phyloP scores from a whole-genome alignment of 2,113 vertebrate genomes.

The Seriola rivoliana region DNA sequence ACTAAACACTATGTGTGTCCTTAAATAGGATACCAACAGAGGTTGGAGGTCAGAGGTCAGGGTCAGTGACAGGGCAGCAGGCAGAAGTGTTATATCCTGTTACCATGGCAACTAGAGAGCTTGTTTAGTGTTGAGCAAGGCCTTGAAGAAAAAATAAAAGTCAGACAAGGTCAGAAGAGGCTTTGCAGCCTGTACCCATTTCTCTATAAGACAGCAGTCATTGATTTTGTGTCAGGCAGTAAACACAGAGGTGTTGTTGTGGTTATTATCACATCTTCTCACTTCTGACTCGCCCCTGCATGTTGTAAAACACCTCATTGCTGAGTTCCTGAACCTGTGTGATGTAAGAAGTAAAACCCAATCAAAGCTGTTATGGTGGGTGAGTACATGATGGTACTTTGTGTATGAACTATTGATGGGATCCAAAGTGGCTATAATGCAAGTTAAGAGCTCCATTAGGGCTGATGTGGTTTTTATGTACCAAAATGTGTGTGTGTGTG shows the following conservation, averaged over 20 bases:
- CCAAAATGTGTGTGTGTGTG: background rate
- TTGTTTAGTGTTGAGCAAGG: background rate
- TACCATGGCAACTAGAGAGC: slow-evolving; percentile 39
- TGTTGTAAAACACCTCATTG: slow-evolving; percentile 24
- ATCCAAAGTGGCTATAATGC: slow-evolving; percentile 7
- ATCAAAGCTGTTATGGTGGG: slow-evolving; percentile 22
- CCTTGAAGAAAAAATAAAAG: background rate
- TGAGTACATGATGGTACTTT: background rate
- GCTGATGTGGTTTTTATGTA: background rate
- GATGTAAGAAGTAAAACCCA: slow-evolving; percentile 27
- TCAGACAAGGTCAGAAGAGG: slow-evolving; percentile 11
- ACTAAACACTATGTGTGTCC: background rate
- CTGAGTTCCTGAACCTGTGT: slow-evolving; percentile 25
- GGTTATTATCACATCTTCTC: slow-evolving; percentile 42
- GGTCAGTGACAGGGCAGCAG: slow-evolving; percentile 19
- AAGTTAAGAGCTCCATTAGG: slow-evolving; percentile 25
- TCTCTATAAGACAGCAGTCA: slow-evolving; percentile 37
- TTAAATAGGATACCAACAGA: background rate
- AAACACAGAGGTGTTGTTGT: slow-evolving; percentile 38
- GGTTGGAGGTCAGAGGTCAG: slow-evolving; percentile 20
- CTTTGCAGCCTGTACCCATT: slow-evolving; percentile 1
- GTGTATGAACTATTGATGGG: slow-evolving; percentile 30
- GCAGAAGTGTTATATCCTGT: slow-evolving; percentile 13
- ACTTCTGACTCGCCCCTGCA: background rate
- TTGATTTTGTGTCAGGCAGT: slow-evolving; percentile 59